A percentile compares a stretch with the other conserved stretches of the same genome.
These are phyloP conservation scores for Malacoraja senta DNA, from an alignment of 2,797 vertebrate genomes.

Conservation along the genomic window DNA sequence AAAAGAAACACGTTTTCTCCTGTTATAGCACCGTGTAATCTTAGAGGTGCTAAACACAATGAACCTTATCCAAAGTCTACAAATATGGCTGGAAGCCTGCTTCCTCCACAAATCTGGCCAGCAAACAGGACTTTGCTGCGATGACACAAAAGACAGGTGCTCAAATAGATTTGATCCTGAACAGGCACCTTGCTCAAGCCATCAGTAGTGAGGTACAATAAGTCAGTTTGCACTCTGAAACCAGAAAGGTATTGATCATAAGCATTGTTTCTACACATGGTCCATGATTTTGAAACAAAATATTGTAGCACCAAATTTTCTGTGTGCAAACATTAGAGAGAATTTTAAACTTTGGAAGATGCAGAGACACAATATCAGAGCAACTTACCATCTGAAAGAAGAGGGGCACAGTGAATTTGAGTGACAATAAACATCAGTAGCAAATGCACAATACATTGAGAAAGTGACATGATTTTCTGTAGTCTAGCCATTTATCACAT, in stretches of 20 bases:
- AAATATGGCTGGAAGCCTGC: neutral
- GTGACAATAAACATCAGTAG: neutral
- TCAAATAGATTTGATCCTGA: neutral
- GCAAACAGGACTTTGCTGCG: neutral
- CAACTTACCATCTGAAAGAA: neutral
- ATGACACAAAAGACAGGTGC: neutral
- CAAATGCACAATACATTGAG: neutral
- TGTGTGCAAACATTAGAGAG: neutral
- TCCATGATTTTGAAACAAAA: neutral
- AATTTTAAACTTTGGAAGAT: neutral
- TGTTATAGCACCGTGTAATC: neutral
- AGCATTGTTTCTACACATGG: neutral
- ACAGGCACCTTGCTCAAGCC: neutral
- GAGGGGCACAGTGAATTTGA: neutral
- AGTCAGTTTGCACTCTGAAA: neutral
- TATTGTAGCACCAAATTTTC: neutral
- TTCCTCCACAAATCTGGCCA: neutral
- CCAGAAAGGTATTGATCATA: neutral
- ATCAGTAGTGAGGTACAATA: neutral
- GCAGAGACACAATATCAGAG: neutral
- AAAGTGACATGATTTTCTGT: neutral
- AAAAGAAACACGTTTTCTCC: neutral
- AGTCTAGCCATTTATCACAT: neutral
- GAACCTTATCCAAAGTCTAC: too few relatives aligned
- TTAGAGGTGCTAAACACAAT: neutral